Evolutionary conservation across 2,113 vertebrate species (phyloP).

Genomic region (Corvus cornix): DNA sequence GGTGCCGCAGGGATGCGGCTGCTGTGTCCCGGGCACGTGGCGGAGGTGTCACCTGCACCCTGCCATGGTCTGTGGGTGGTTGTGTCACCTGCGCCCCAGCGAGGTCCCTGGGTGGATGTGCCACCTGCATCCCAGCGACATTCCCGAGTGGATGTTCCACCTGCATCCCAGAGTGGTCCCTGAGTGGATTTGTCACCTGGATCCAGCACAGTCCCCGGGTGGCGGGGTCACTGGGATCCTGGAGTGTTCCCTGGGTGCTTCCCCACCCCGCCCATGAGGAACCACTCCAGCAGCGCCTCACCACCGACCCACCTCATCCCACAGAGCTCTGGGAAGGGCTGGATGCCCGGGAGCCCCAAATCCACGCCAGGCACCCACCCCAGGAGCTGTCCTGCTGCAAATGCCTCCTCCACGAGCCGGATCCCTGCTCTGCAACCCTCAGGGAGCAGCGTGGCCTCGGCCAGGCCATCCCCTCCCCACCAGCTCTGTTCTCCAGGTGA

Average conservation of each 20-base stretch:
- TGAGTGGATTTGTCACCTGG: rapidly evolving
- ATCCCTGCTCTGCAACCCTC: rapidly evolving
- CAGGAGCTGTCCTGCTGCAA: neutral
- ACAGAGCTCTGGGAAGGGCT: neutral
- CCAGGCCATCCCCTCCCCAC: neutral
- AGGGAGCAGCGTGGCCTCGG: rapidly evolving
- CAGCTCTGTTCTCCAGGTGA: rapidly evolving
- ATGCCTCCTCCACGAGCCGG: rapidly evolving
- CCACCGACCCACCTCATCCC: neutral
- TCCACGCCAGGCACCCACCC: rapidly evolving
- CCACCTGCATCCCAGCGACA: neutral
- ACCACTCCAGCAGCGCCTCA: rapidly evolving
- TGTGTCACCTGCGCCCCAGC: rapidly evolving
- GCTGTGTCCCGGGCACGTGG: rapidly evolving
- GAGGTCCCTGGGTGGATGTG: rapidly evolving
- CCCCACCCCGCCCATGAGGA: neutral
- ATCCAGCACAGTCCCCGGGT: neutral
- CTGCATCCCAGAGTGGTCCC: rapidly evolving
- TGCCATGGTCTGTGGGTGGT: rapidly evolving
- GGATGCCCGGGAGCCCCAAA: neutral
- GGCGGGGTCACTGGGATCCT: neutral
- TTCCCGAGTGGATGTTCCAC: neutral
- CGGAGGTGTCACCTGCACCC: neutral
- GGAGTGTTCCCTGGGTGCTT: neutral
- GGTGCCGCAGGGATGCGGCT: rapidly evolving